These are phyloP conservation scores for Coracias cyanogaster DNA, from an alignment of 2,797 vertebrate species.

Conservation along the genomic window DNA sequence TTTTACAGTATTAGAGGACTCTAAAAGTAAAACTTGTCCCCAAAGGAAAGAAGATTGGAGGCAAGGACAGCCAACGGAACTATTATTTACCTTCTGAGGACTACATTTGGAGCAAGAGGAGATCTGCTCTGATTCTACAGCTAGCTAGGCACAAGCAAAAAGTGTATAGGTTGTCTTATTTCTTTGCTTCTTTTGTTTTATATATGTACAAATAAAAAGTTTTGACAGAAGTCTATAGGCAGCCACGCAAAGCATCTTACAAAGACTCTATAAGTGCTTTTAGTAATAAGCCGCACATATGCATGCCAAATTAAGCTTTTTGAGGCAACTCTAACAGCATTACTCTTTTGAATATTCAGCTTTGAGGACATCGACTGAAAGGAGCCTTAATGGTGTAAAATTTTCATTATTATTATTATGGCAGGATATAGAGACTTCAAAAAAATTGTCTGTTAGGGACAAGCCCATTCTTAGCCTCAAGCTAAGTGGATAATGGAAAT, in stretches of 20 bases:
- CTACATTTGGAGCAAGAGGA: background rate
- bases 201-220: background rate
- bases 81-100: background rate
- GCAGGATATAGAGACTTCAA: background rate
- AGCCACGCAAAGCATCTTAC: background rate
- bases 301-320: background rate
- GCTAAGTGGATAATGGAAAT: background rate
- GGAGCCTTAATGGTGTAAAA: background rate
- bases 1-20: background rate
- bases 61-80: background rate
- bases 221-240: background rate
- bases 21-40: background rate
- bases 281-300: background rate
- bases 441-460: background rate
- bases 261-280: background rate
- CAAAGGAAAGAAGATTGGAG: background rate
- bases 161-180: background rate
- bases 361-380: background rate
- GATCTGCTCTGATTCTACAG: background rate
- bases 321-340: background rate
- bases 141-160: background rate
- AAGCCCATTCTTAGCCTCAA: background rate
- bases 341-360: background rate
- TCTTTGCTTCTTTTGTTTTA: background rate
- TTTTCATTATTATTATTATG: background rate